Evolutionary conservation across 2,113 vertebrate genomes (phyloP).

Genomic region (Octodon degus): DNA sequence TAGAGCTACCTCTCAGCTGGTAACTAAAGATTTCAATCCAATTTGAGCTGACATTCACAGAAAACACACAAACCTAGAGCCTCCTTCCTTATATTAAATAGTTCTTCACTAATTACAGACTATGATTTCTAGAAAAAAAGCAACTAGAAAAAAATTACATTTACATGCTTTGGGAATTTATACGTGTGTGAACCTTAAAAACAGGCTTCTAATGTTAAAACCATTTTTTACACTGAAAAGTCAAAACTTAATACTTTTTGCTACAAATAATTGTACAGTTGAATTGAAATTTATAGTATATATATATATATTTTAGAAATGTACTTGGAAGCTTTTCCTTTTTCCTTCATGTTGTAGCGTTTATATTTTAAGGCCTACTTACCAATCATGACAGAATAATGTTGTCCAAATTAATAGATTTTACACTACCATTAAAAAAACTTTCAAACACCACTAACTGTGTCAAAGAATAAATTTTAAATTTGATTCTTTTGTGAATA

Average conservation of each 20-base stretch:
- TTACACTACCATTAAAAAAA: conserved; percentile 33
- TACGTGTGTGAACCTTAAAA: conserved; percentile 42
- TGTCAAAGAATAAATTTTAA: conserved; percentile 15
- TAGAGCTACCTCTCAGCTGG: background rate
- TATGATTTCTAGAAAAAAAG: conserved; percentile 44
- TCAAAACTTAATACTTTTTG: conserved; percentile 5
- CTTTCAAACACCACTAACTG: background rate
- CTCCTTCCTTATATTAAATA: conserved; percentile 13
- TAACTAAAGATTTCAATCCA: conserved; percentile 21
- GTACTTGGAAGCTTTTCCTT: background rate
- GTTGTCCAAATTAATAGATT: background rate
- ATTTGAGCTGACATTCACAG: conserved; percentile 41
- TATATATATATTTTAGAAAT: background rate
- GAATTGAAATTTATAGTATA: background rate
- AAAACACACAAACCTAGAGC: background rate
- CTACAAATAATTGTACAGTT: conserved; percentile 50
- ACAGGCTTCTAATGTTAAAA: conserved; percentile 45
- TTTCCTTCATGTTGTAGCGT: background rate
- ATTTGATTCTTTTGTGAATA: conserved; percentile 4
- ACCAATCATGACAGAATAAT: background rate
- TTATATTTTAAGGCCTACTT: conserved; percentile 13
- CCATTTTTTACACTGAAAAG: conserved; percentile 8
- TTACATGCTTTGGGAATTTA: conserved; percentile 19
- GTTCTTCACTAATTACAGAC: conserved; percentile 25
- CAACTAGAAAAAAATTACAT: background rate